Base-by-base conservation (phyloP, 2,113 vertebrate species). In the Nothoprocta pentlandii region DNA sequence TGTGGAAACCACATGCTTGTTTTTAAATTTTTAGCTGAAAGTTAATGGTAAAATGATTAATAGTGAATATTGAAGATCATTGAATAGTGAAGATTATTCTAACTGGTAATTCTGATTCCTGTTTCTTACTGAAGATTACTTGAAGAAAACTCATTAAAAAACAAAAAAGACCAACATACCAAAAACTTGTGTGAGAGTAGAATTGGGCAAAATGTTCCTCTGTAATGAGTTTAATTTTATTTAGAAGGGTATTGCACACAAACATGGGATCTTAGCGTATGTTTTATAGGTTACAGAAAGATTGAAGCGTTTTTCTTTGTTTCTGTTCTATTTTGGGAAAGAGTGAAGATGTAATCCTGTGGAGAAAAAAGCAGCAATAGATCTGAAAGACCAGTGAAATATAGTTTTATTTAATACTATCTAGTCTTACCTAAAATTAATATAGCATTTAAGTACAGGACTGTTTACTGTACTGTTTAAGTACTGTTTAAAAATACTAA, bases 11-110 rank as follows among this genome's bases (percentile, higher is more conserved):
- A 22, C 14, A 7, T 77, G 49, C 58, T 26, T 15, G 7, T 59
- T 94, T 80, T 28, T 4, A 86, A 92, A 62, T 42, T 61, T 7
- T 36, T 86, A 75, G 8, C 36, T 83, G n/a, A 85, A 85, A 73
- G 25, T 8, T 86, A 80, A 54, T 51, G 4, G 13, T n/a, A 19
- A 77, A 80, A 46, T 46, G 6, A 39, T 64, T 80, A 83, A 70
- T 21, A 86, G 12, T 39, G 36, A 39, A 39, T 39, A 39, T 39
- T 39, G 36, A 39, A 39, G 36, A 39, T 39, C 36, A 39, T 39
- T 39, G 36, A 39, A 39, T 73, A 47, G 54, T 62, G 30, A 25
- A 82, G 67, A 87, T 14, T 58, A 58, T 58, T 58, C 54, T 58
- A 16, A 32, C 30, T 58, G 30, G 28, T 58, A 32, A 58, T 58